Evolutionary conservation across 2,797 vertebrate species (phyloP), one percentile per base, ranked within the genome.

Genomic region (Dryobates pubescens): DNA sequence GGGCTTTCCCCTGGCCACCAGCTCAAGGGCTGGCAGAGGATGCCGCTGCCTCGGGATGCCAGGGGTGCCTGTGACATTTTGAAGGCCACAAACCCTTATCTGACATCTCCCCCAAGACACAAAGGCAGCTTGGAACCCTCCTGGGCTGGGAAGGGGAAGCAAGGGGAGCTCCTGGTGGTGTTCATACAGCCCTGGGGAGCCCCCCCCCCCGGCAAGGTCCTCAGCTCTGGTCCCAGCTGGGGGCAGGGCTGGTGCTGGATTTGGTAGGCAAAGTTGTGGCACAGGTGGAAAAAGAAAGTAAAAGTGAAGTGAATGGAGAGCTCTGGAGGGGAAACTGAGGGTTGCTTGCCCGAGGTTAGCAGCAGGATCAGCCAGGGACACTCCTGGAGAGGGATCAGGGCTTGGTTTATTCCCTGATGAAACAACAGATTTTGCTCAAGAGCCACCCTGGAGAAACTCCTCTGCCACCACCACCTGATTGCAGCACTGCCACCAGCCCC

Each of bases 141-240:
- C 57, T 12, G 71, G 63, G 65, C 41, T 22, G 1, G 45, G 30
- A 6, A 72, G 82, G 85, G 75, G 79, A 58, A 86, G 78, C 4
- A 38, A 65, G 49, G 53, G 36, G 63, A 80, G 70, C 56, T 54
- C 56, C 24, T 4, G 54, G 6, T 1, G 7, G 23, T 23, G 27
- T 18, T 30, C 2, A 1, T 7, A 1, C 2, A 3, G 56, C 63
- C 1, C 6, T 0, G 6, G 86, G 68, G 78, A 86, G n/a, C n/a
- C n/a, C n/a, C n/a, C n/a, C 74, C 15, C 67, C 80, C 73, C 45
- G 3, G 16, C 45, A 3, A 16, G 59, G 7, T 63, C 82, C 24
- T 69, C 92, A 13, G 1, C 32, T 15, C 23, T 1, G 0, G 8
- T 29, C 3, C 34, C 17, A 27, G 17, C 53, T 0, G 0, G 49